Evolutionary conservation across 2,113 vertebrate genomes (phyloP), one percentile per base, ranked within the genome.

Genomic region (Gymnorhina tibicen): DNA sequence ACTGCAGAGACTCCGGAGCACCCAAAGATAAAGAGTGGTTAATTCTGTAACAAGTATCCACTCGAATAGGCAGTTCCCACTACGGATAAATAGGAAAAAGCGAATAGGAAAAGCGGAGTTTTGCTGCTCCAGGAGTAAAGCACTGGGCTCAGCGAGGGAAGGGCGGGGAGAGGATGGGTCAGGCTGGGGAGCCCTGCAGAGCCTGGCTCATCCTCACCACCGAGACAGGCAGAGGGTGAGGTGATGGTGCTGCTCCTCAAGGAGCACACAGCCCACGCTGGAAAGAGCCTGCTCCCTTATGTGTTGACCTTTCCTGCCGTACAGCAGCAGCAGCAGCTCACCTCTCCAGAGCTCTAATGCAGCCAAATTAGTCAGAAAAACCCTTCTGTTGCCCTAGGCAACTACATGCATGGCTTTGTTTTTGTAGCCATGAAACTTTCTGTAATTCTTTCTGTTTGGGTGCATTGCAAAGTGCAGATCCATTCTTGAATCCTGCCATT

Each of bases 351-450:
- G 85, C 75, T 77, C 70, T 46, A 50, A 64, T 60, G 70, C 88
- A 80, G 70, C 58, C 59, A 90, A 90, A 86, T 83, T 62, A 88
- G 67, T 50, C 41, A 80, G 59, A 86, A 94, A 94, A 93, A 33
- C 1, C 24, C 10, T 62, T 18, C 82, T 83, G 88, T 83, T 92
- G 83, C 72, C 79, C 82, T 6, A 46, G 88, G 88, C 91, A 94
- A 83, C 94, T 5, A 1, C 35, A 52, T 23, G 55, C 21, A 17
- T 44, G 50, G 72, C 42, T 91, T 55, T 70, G 84, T n/a, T 89
- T 87, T 53, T 26, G 46, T 26, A 77, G 92, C 89, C 42, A 49
- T 10, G 7, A 89, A 95, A 87, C 73, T 94, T 96, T 72, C 64
- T 63, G 39, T 44, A 33, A 52, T 81, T 27, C 81, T 55, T 32